Evolutionary conservation across 2,888 invertebrate genomes (phyloP).

Genomic region (Sarcophaga carnaria): DNA sequence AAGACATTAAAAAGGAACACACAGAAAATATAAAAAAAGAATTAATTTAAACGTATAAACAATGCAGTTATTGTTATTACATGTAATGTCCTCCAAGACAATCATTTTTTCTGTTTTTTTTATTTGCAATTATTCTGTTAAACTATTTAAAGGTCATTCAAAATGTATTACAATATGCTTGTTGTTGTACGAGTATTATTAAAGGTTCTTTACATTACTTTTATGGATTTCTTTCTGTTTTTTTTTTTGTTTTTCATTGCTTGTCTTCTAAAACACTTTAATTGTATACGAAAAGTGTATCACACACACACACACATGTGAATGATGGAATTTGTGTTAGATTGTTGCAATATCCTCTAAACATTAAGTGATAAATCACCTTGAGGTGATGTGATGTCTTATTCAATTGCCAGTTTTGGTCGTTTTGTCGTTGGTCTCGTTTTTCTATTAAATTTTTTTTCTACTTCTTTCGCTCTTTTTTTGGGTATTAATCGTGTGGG

Average conservation of each 20-base stretch:
- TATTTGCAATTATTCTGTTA: conserved; percentile 43
- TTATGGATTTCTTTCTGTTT: conserved; percentile 25
- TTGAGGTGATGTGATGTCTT: conserved; percentile 55
- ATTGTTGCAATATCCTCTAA: conserved; percentile 58
- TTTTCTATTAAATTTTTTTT: background rate
- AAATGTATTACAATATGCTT: conserved; percentile 39
- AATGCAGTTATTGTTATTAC: conserved; percentile 50
- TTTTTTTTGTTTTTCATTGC: background rate
- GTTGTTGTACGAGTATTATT: conserved; percentile 10
- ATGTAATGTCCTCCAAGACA: conserved; percentile 61
- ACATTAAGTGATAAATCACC: conserved; percentile 49
- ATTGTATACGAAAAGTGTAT: conserved; percentile 48
- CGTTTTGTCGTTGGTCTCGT: background rate
- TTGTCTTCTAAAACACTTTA: conserved; percentile 26
- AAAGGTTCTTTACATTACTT: conserved; percentile 47
- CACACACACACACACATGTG: background rate
- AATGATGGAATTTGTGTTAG: conserved; percentile 28
- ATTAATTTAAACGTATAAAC: conserved; percentile 40
- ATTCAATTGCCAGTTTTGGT: conserved; percentile 23
- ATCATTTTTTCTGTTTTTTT: conserved; percentile 2
- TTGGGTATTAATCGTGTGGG: background rate
- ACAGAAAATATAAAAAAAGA: conserved; percentile 1
- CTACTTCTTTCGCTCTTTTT: background rate
- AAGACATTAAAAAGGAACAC: conserved; percentile 58
- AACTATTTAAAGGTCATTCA: conserved; percentile 62